These are phyloP conservation scores for Elachura formosa DNA, from an alignment of 2,113 vertebrate species.

Conservation along the genomic window DNA sequence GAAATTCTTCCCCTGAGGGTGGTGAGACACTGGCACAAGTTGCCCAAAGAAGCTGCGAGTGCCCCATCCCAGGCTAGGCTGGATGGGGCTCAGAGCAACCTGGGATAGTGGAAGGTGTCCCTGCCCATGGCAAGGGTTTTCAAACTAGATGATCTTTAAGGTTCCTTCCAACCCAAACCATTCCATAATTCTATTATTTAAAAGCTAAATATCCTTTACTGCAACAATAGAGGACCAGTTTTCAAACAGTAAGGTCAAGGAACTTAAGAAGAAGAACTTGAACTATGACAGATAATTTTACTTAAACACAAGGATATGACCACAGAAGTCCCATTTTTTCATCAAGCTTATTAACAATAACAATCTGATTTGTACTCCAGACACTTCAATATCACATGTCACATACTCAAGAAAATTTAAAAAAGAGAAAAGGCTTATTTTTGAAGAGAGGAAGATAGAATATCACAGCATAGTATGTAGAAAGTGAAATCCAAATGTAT, in stretches of 20 bases:
- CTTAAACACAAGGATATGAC: neutral
- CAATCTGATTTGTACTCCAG: neutral
- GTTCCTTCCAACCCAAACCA: neutral
- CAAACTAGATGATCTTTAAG: neutral
- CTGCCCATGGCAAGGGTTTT: neutral
- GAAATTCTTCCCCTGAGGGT: neutral
- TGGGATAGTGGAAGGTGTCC: neutral
- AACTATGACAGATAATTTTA: neutral
- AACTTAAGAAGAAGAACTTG: neutral
- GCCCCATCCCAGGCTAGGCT: neutral
- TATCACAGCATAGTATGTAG: neutral
- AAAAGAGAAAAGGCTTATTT: neutral
- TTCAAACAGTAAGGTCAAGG: neutral
- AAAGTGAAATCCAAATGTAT: neutral
- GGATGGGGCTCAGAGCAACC: neutral
- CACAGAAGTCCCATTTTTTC: neutral
- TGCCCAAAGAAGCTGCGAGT: neutral
- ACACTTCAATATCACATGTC: neutral
- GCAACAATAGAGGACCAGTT: neutral
- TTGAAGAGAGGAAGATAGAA: neutral
- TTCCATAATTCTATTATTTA: neutral
- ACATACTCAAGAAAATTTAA: rapidly evolving
- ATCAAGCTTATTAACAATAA: neutral
- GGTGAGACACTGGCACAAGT: neutral
- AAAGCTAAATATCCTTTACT: neutral